These are phyloP conservation scores for Hydrozoanthus tunicans DNA, from an alignment of 64 coral and sea anemone genomes.

Conservation along the genomic window DNA sequence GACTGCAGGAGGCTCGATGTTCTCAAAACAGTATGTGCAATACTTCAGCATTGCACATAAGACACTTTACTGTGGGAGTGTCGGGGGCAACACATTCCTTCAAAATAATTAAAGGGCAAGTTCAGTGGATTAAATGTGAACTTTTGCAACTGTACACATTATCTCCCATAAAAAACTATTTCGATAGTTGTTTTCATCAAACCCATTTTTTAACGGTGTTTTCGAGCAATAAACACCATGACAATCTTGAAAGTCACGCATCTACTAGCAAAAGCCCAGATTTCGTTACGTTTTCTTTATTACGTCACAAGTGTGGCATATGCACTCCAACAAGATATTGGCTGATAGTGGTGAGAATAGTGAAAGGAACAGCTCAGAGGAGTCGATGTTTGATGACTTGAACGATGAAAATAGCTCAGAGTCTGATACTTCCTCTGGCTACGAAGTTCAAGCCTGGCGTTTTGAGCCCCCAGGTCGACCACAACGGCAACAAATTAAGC, in stretches of 20 bases:
- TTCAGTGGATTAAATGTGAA: neutral
- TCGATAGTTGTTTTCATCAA: neutral
- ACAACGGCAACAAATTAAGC: neutral
- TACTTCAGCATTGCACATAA: too few species aligned
- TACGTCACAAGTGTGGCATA: neutral
- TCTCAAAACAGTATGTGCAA: too few species aligned
- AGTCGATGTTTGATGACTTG: neutral
- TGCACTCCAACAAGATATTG: neutral
- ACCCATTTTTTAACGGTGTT: neutral
- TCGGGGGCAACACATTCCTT: too few species aligned
- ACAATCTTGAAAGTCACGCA: neutral
- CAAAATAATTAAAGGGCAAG: neutral
- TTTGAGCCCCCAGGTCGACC: slow-evolving; percentile 10
- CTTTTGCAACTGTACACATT: slow-evolving; percentile 14
- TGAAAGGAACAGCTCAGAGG: neutral
- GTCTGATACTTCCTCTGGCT: neutral
- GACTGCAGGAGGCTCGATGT: too few species aligned
- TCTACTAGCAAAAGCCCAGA: neutral
- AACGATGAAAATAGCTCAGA: slow-evolving; percentile 4
- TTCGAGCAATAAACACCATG: neutral
- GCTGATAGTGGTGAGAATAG: neutral
- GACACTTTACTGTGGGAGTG: too few species aligned
- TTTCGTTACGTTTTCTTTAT: neutral
- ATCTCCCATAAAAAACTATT: neutral
- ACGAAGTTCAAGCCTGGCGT: neutral